phyloP scores from a whole-genome alignment of 2,113 vertebrate genomes.

The Aptenodytes forsteri region DNA sequence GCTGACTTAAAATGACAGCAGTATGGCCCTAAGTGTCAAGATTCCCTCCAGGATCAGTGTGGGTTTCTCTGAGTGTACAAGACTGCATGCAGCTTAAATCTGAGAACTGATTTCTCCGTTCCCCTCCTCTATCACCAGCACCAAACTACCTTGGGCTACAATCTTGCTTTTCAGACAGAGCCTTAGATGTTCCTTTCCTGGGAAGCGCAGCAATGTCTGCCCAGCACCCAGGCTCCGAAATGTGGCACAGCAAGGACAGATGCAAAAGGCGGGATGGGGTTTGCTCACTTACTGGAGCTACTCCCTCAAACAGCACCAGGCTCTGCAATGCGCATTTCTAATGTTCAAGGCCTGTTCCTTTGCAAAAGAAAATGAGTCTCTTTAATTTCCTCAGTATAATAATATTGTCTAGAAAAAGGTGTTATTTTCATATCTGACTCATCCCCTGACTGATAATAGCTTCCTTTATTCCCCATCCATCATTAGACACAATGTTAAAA shows the following conservation, averaged over 20 bases:
- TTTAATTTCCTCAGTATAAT: conserved; percentile 22
- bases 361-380: not conserved
- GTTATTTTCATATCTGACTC: conserved; percentile 53
- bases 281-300: not conserved
- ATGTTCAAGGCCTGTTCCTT: not conserved
- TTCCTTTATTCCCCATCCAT: conserved; percentile 3
- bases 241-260: not conserved
- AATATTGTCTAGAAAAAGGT: conserved; percentile 24
- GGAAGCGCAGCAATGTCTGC: not conserved
- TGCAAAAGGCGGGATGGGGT: not conserved
- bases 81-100: not conserved
- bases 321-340: not conserved
- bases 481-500: not conserved
- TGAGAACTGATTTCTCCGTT: not conserved
- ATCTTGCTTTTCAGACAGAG: not conserved
- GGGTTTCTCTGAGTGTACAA: not conserved
- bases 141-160: not conserved
- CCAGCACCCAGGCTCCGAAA: not conserved
- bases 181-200: not conserved
- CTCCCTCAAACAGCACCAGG: not conserved
- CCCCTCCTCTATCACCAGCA: not conserved
- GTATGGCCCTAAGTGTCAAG: not conserved
- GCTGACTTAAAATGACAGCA: not conserved
- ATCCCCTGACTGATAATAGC: conserved; percentile 40
- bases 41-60: not conserved